phyloP scores from a whole-genome alignment of 2,797 vertebrate genomes.

The Mastacembelus armatus region DNA sequence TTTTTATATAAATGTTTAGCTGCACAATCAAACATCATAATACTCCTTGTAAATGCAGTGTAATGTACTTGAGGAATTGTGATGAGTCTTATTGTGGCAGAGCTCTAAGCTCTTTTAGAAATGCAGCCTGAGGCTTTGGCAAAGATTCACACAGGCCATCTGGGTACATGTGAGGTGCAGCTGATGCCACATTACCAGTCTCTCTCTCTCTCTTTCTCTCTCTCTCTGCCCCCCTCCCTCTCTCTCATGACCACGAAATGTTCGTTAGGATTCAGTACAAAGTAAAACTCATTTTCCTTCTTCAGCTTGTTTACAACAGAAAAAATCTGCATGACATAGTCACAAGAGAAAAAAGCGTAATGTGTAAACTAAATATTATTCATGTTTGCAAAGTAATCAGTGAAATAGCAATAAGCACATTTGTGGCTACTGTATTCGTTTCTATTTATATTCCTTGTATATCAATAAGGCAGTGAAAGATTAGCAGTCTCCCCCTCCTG shows the following conservation, averaged over 20 bases:
- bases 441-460: slow-evolving; percentile 11
- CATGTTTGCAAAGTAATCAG: background rate
- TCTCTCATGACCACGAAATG: background rate
- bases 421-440: slow-evolving; percentile 1
- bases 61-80: slow-evolving; percentile 41
- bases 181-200: slow-evolving; percentile 44
- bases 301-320: background rate
- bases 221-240: too few relatives aligned
- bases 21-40: slow-evolving; percentile 16
- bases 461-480: slow-evolving; percentile 28
- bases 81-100: slow-evolving; percentile 48
- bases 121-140: slow-evolving; percentile 51
- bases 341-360: background rate
- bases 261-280: slow-evolving; percentile 2
- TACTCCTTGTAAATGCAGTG: slow-evolving; percentile 20
- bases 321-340: background rate
- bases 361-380: too few relatives aligned
- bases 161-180: slow-evolving; percentile 57
- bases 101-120: slow-evolving; percentile 46
- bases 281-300: background rate
- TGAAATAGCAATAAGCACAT: background rate
- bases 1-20: background rate
- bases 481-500: slow-evolving; percentile 1
- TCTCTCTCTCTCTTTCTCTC: background rate
- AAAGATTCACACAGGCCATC: slow-evolving; percentile 56